Evolutionary conservation across 64 coral and sea anemone genomes (phyloP), one percentile per base, ranked within the genome.

Genomic region (Astreopora myriophthalma): DNA sequence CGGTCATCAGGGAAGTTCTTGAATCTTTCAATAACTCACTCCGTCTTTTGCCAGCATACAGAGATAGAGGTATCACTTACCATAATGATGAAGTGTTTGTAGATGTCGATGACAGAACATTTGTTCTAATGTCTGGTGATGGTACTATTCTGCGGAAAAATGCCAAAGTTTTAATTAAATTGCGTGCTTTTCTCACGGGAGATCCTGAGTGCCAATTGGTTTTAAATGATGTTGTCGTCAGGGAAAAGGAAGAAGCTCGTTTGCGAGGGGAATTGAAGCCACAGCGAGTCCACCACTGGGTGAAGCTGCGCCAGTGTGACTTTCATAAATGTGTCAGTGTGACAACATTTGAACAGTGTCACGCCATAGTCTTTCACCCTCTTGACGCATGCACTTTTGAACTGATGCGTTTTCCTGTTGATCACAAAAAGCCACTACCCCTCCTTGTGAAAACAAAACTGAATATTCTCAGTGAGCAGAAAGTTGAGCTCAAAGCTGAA

Each of bases 301-400:
- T 99, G 10, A 99, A 96, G 34, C 34, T 99, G 3, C 60, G 44
- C 4, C 78, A 90, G 1, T 94, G 75, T 38, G 44, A 88, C 44
- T 99, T 99, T 71, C 97, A 99, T 52, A 99, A 92, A 76, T 96
- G 94, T 40, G 97, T 96, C 26, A 57, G 84, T 84, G 28, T 40
- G 0, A 76, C 31, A 78, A 61, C 87, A 20, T 99, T 96, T 71
- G 39, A 83, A 39, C 80, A 95, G 31, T 93, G 87, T 34, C 97
- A 95, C 73, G 85, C 78, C 16, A 95, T 99, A 61, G 88, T 93
- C 36, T 93, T 99, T 29, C 97, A 99, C 86, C 97, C 97, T 11
- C 62, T 99, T 35, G 97, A 99, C 91, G 94, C 97, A 76, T 99
- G 97, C n/a, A 99, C 94, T 8, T 99, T 99, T 94, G 97, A 99